Evolutionary conservation across 2,888 invertebrate genomes (phyloP), one percentile per base, ranked within the genome.

Genomic region (Spodoptera littoralis): DNA sequence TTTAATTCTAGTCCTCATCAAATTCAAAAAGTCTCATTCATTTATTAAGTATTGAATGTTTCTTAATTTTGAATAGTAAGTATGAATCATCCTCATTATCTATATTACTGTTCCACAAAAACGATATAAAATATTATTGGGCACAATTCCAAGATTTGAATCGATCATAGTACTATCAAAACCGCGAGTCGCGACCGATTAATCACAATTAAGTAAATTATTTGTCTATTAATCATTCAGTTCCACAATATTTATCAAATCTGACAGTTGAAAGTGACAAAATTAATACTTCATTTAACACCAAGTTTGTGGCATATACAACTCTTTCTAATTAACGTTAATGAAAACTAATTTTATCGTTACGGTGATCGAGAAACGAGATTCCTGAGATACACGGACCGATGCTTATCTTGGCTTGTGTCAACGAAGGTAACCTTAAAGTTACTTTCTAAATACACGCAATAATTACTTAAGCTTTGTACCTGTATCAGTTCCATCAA

Each of bases 271-370:
- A 65, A 77, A 75, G 76, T 77, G 74, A 75, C 74, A 74, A 77
- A 77, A 60, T 73, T 76, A 72, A 77, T 73, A 61, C 64, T 27
- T 11, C 49, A 45, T 65, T 71, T 72, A 76, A 65, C 60, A 65
- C 55, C 60, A 61, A 65, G 18, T 60, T 60, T 55, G 43, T 61
- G 49, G 60, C 27, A 66, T 70, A 79, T 66, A 70, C 72, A 76
- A 78, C 73, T 67, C 67, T 72, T 77, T 72, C 65, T 77, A 80
- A 80, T 80, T 74, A 75, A 77, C 62, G 73, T 56, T 73, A 76
- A 80, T 81, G 76, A 78, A 82, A 75, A 75, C 74, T 73, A 80
- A 84, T 80, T 76, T 81, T 78, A 80, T 80, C 80, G 68, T 68
- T 59, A 72, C 68, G 60, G 66, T 53, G 53, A 68, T 76, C 72